Evolutionary conservation across 2,113 vertebrate genomes (phyloP).

Genomic region (Collichthys lucidus): DNA sequence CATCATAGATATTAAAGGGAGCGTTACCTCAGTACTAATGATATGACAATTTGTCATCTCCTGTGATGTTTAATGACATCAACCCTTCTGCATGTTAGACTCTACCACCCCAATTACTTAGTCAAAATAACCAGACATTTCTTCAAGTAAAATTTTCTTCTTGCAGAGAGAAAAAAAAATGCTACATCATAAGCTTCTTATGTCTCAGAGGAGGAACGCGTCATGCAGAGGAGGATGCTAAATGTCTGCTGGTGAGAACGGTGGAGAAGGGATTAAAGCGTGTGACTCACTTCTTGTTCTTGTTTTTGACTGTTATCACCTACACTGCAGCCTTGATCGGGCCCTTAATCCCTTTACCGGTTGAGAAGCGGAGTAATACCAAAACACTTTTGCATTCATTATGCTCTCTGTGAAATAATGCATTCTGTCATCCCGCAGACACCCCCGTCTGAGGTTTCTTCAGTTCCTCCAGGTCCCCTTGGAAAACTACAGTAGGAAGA

Average conservation of each 20-base stretch:
- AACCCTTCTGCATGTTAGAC: neutral
- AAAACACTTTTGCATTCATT: constrained; percentile 48
- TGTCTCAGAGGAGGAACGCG: constrained; percentile 42
- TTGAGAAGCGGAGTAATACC: constrained; percentile 46
- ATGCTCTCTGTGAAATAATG: constrained; percentile 45
- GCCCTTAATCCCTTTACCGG: constrained; percentile 70
- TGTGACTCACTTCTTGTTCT: constrained; percentile 66
- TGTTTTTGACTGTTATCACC: constrained; percentile 71
- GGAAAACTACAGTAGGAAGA: constrained; percentile 42
- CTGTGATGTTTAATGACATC: too few species aligned
- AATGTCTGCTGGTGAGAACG: constrained; percentile 53
- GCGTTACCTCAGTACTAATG: neutral
- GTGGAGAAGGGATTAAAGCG: constrained; percentile 52
- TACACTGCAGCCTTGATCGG: constrained; percentile 66
- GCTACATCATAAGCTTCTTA: constrained; percentile 73
- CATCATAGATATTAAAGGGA: too few species aligned
- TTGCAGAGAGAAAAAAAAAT: constrained; percentile 21
- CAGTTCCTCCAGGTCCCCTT: constrained; percentile 36
- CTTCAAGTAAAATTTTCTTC: constrained; percentile 1
- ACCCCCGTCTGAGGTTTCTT: constrained; percentile 34
- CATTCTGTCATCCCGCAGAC: constrained; percentile 46
- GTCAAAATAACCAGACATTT: constrained; percentile 6
- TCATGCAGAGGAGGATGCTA: constrained; percentile 62
- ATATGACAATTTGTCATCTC: neutral
- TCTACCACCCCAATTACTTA: neutral